Evolutionary conservation across 2,113 vertebrate species (phyloP), one percentile per base, ranked within the genome.

Genomic region (Puntigrus tetrazona): DNA sequence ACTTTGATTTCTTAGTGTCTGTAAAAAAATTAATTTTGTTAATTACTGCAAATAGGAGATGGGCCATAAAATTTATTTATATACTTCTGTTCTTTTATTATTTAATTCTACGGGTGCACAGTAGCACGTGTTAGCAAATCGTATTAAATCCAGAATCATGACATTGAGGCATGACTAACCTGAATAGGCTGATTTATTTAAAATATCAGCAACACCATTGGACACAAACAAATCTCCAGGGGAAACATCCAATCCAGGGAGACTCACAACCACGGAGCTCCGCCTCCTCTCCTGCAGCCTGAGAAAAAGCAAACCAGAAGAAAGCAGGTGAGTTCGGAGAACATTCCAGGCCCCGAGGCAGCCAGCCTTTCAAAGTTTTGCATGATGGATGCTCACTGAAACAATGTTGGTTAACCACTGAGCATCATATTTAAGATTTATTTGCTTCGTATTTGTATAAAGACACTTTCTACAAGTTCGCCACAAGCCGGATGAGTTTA

Each of bases 1-100:
- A 97, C 92, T 96, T 95, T 84, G 93, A 90, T 87, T 97, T 98
- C 94, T 97, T 98, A 29, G 94, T 93, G 88, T 97, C 96, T 98
- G 85, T 43, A 73, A 7, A n/a, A 38, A 38, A 3, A 38, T 50
- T 14, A 14, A 50, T 50, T 50, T 50, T 18, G 18, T 18, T 18
- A 50, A 50, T 7, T 9, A 20, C 20, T 67, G 31, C 7, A 29
- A 67, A 18, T 38, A 36, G 31, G 18, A 69, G 18, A 63, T 29
- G 11, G 27, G 25, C 2, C 29, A 29, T 63, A 5, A 59, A 59
- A 25, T n/a, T 55, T 3, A 47, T 14, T 13, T 45, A 11, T 13
- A 14, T 45, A 13, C 43, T 47, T 14, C 14, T 47, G 20, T 55
- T 22, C 20, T 55, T 63, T 16, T 4, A 14, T 63, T 61, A 27